Base-by-base conservation (phyloP, 2,113 vertebrate genomes). In the Nyctereutes procyonoides region DNA sequence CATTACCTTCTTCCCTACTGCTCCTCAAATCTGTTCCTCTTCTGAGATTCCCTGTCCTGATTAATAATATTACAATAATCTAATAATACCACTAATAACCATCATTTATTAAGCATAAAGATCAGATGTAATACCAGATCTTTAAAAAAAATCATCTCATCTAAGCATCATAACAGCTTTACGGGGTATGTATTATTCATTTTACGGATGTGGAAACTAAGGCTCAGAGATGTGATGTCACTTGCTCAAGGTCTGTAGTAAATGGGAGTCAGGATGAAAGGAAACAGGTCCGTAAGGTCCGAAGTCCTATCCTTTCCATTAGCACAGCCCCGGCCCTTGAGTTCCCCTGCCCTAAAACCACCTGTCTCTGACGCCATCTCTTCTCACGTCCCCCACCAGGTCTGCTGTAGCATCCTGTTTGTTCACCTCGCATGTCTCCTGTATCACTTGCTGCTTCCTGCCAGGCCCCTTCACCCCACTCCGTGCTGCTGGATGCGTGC, bases 21-120 rank as follows among this genome's bases (percentile, higher is more conserved):
- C 53, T 82, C 19, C 38, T 51, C 32, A 88, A 38, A n/a, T 81
- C 30, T 71, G 22, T 12, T 86, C 65, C 73, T 85, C 38, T 86
- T 95, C 67, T 51, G 89, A 80, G 58, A 84, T 30, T 56, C 26
- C 53, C 53, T 84, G 43, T 20, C 26, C 85, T 95, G 65, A 28
- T 87, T 88, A 96, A 26, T 69, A 35, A 81, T 14, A 55, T 69
- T 77, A 77, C 20, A 67, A 43, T 56, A 17, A 96, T 14, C 14
- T 38, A 77, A 69, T 67, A 76, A 55, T 65, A 77, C 12, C 16
- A 24, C 32, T 55, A 87, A 35, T 35, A 76, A 24, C 20, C 19
- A 19, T 81, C 55, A 96, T 63, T 86, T 94, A 92, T 82, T 63
- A 90, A 77, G 43, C 20, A 65, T 24, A 88, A n/a, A 11, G 60